Percentiles rank a stretch among this genome's conserved stretches.
Evolutionary conservation across 2,888 invertebrate genomes (phyloP).

Genomic region (Lycia hirtaria): DNA sequence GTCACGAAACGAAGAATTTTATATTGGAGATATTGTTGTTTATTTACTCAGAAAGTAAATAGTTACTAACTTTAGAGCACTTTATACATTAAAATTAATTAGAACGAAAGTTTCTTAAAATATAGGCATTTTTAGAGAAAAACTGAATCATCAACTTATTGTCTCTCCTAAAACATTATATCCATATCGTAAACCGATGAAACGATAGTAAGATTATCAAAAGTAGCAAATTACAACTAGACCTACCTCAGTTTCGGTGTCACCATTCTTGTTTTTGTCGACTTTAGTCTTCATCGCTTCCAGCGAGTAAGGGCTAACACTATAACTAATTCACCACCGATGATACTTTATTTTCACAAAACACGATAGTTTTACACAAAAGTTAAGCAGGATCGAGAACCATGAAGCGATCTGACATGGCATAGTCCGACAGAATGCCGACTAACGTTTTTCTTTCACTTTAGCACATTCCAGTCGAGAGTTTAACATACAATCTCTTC

Average conservation of each 20-base stretch:
- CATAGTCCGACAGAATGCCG: conserved; percentile 67
- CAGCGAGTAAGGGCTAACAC: conserved; percentile 74
- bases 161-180: background rate
- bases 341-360: conserved; percentile 61
- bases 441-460: conserved; percentile 45
- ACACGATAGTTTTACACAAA: conserved; percentile 66
- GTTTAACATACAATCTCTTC: conserved; percentile 32
- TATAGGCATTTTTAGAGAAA: too few species aligned
- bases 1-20: too few species aligned
- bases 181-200: conserved; percentile 6
- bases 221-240: conserved; percentile 26
- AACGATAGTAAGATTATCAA: conserved; percentile 19
- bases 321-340: conserved; percentile 68
- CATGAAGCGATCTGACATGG: conserved; percentile 77
- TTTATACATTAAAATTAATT: too few species aligned
- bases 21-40: too few species aligned
- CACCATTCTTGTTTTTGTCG: conserved; percentile 84
- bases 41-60: too few species aligned
- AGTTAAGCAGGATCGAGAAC: conserved; percentile 76
- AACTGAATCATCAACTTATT: background rate
- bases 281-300: conserved; percentile 86
- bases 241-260: conserved; percentile 85
- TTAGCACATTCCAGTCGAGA: background rate
- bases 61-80: too few species aligned
- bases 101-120: too few species aligned